phyloP scores from a whole-genome alignment of 2,113 vertebrate genomes.

The Sceloporus tristichus region DNA sequence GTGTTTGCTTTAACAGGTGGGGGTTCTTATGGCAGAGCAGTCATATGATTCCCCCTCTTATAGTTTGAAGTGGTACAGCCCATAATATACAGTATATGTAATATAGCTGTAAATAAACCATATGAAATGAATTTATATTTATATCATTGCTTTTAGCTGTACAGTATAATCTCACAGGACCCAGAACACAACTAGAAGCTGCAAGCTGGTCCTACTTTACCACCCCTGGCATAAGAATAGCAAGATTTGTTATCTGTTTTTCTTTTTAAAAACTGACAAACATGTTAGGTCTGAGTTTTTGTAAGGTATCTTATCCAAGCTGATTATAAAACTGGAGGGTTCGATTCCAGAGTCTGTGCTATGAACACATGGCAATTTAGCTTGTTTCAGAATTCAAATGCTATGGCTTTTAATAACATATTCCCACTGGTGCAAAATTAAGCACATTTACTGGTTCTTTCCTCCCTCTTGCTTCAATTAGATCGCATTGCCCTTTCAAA shows the following conservation, averaged over 20 bases:
- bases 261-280: neutral
- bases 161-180: neutral
- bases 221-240: too few species aligned
- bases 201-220: too few species aligned
- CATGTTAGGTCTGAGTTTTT: neutral
- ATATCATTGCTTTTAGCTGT: too few species aligned
- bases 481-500: slow-evolving; percentile 8
- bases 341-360: neutral
- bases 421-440: neutral
- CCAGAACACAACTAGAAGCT: too few species aligned
- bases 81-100: too few species aligned
- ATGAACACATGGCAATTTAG: neutral
- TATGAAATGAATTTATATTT: too few species aligned
- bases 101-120: too few species aligned
- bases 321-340: neutral
- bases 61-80: neutral
- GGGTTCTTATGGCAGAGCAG: neutral
- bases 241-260: neutral
- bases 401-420: neutral
- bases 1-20: neutral
- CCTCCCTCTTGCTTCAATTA: neutral
- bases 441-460: neutral
- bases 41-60: too few species aligned
- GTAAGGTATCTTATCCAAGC: neutral
- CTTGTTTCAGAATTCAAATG: neutral